Evolutionary conservation across 2,888 invertebrate genomes (phyloP).

Genomic region (Dryocosmus kuriphilus): DNA sequence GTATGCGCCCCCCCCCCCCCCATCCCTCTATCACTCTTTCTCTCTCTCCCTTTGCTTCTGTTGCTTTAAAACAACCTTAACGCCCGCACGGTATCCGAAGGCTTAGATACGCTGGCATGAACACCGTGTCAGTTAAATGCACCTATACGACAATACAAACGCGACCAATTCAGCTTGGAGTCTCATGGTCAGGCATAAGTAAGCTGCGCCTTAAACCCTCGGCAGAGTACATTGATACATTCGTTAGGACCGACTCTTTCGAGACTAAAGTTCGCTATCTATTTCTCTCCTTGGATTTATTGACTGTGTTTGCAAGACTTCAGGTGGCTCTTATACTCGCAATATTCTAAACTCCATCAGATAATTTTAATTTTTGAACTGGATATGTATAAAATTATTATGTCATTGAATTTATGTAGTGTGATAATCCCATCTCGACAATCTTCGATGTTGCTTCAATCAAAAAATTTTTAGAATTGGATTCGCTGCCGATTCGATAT

Average conservation of each 20-base stretch:
- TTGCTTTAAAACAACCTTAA: constrained; percentile 18
- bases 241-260: background rate
- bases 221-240: constrained; percentile 8
- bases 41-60: background rate
- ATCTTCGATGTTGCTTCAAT: no score
- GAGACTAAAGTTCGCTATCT: background rate
- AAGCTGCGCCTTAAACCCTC: background rate
- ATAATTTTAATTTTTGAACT: background rate
- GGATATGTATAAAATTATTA: background rate
- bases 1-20: background rate
- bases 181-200: background rate
- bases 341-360: background rate
- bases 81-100: constrained; percentile 17
- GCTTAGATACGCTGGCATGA: background rate
- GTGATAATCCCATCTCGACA: background rate
- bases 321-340: background rate
- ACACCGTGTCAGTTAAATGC: background rate
- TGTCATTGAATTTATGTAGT: background rate
- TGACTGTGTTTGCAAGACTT: background rate
- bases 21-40: background rate
- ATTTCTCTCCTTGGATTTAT: background rate
- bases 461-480: no score
- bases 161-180: background rate
- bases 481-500: no score
- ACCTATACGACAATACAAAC: background rate